Conservation (phyloP, 2,888 invertebrate species). For the Notodromas monacha region DNA sequence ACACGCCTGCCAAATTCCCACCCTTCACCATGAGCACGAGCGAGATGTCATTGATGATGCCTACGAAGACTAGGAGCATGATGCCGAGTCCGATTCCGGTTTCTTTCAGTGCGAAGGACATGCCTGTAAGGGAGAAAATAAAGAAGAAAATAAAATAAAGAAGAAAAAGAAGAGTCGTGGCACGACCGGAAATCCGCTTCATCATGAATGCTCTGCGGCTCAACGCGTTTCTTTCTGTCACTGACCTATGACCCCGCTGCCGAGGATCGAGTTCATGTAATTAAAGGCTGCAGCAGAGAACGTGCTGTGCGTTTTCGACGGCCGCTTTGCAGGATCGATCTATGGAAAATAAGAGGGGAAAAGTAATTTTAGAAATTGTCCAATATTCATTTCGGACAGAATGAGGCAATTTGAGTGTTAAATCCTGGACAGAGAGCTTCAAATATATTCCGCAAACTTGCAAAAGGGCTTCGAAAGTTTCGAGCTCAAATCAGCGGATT, state of each 20-base stretch:
- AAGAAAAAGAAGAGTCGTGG: neutral
- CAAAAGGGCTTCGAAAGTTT: no score
- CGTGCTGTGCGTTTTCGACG: conserved; percentile 23
- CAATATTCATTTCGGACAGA: no score
- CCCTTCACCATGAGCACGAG: conserved; percentile 38
- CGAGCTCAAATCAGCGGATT: no score
- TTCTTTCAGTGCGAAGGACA: conserved; percentile 44
- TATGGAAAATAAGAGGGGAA: no score
- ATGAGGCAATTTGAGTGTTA: no score
- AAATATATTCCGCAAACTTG: no score
- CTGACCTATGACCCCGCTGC: conserved; percentile 49
- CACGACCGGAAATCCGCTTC: conserved; percentile 1
- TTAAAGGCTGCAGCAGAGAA: conserved; percentile 47
- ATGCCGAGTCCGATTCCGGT: conserved; percentile 46
- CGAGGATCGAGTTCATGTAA: conserved; percentile 57
- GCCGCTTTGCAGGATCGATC: no score
- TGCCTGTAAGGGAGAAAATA: conserved; percentile 18
- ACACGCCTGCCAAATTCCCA: conserved; percentile 38
- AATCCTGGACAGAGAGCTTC: no score
- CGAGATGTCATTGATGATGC: conserved; percentile 44
- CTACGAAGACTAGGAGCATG: conserved; percentile 30
- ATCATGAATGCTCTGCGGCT: no score
- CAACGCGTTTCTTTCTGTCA: no score
- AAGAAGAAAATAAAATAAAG: conserved; percentile 5
- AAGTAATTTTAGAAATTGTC: no score